Base-by-base conservation (phyloP, 2,113 vertebrate species). In the Bubo bubo region DNA sequence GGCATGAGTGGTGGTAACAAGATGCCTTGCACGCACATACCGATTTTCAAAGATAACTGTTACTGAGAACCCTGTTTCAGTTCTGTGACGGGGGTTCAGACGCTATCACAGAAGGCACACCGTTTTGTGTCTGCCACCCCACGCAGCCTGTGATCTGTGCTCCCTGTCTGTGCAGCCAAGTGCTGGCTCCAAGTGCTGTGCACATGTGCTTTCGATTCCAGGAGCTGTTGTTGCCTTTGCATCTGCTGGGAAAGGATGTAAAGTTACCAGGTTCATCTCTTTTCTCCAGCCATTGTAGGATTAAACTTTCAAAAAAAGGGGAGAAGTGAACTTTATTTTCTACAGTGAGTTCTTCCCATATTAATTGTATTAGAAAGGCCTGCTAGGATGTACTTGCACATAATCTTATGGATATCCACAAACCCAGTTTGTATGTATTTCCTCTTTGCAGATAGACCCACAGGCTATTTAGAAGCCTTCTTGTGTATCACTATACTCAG, bases 21-120 rank as follows among this genome's bases (percentile, higher is more conserved):
- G 88, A 67, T 92, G 83, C 91, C 83, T 81, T 26, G 62, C 52
- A n/a, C 8, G 53, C 56, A n/a, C 8, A 0, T 87, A 72, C 76
- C 3, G 6, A 10, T 91, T 95, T 93, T 97, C 94, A 89, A 84
- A 96, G 86, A 5, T 68, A 64, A 59, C 80, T n/a, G 83, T 76
- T 86, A 24, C 56, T 79, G 83, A 95, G 96, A 74, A 68, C 80
- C 49, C 79, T 12, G 50, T 68, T 81, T 83, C 53, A 41, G 5
- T 55, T 77, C 72, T 79, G 43, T 32, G 70, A 37, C 2, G 4
- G 7, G 49, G 73, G 45, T 56, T 76, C 53, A 45, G 73, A 30
- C 26, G 7, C 35, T 58, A 1, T 76, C 3, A 6, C 45, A 72
- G 74, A 79, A 92, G 56, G 62, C 53, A 23, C 83, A 30, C 59